Base-by-base conservation (phyloP, 2,888 invertebrate genomes). In the Latheticus oryzae region DNA sequence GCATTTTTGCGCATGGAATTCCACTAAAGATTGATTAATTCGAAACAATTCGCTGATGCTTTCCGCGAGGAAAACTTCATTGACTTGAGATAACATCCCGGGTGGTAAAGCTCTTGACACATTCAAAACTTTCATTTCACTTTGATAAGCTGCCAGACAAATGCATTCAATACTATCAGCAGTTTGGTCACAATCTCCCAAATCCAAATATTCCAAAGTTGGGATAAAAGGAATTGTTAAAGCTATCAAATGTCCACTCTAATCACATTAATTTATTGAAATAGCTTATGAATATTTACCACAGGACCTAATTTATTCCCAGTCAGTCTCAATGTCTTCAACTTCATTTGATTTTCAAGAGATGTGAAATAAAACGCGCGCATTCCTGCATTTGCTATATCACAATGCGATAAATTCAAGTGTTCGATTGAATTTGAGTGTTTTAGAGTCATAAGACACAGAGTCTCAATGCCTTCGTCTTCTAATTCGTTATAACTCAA, bases 1-100 rank as follows among this genome's bases (percentile, higher is more conserved):
- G 61, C 83, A 84, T 65, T 87, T 87, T 69, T 85, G 85, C 13
- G 84, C 72, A 73, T 85, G 83, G 5, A 87, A 68, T 64, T 85
- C 85, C 0, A 80, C 75, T 19, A 87, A 75, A 2, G 75, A 76
- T 5, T 48, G 62, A 63, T 81, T 81, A 67, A 76, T 75, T 64
- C 63, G 67, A 8, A 78, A 61, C 72, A 76, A 71, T 12, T 63
- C 58, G 1, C 76, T 76, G 40, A 78, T 63, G 2, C 64, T 43
- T 32, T 60, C 65, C 1, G 76, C 74, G 42, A 76, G 63, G 60
- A 74, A 72, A 7, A 56, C 60, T 2, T 65, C 67, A 33, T 78
- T 71, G 23, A 75, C 71, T 33, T 63, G 62, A 12, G 63, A 62
- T 15, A 69, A 65, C 55, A 62, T 63, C 43, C 53, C 65, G 9